Evolutionary conservation across 1,140 invertebrate species (phyloP).

Genomic region (Musca domestica): DNA sequence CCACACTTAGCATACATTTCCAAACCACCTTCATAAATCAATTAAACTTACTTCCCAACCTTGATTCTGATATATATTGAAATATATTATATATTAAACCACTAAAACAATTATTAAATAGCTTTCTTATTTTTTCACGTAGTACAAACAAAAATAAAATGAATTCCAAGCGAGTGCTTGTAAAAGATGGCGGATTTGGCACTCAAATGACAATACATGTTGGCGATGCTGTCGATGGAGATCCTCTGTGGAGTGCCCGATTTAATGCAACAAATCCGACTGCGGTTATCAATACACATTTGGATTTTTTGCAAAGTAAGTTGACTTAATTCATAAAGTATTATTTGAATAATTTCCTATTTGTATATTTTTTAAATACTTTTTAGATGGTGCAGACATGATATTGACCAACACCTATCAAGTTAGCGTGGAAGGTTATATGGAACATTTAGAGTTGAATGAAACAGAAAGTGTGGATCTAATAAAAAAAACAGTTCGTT

Average conservation of each 20-base stretch:
- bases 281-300: constrained; percentile 72
- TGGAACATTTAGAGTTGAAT: constrained; percentile 66
- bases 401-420: constrained; percentile 89
- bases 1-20: no score
- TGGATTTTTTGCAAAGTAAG: constrained; percentile 68
- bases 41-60: no score
- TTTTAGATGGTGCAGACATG: constrained; percentile 75
- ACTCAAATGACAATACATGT: constrained; percentile 74
- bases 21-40: no score
- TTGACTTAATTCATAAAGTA: not conserved
- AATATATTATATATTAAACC: no score
- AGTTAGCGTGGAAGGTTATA: constrained; percentile 76
- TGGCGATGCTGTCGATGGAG: constrained; percentile 66
- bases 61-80: no score
- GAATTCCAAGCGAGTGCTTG: constrained; percentile 38
- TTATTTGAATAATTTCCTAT: not conserved
- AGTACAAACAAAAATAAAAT: constrained; percentile 24
- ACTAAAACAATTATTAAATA: not conserved
- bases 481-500: constrained; percentile 68
- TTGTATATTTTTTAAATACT: not conserved
- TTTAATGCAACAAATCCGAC: constrained; percentile 72
- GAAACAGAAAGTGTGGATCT: constrained; percentile 66
- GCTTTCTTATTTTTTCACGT: not conserved
- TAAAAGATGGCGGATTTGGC: constrained; percentile 76
- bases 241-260: constrained; percentile 79